phyloP scores from a whole-genome alignment of 2,888 invertebrate genomes.

The Phengaris alcon region DNA sequence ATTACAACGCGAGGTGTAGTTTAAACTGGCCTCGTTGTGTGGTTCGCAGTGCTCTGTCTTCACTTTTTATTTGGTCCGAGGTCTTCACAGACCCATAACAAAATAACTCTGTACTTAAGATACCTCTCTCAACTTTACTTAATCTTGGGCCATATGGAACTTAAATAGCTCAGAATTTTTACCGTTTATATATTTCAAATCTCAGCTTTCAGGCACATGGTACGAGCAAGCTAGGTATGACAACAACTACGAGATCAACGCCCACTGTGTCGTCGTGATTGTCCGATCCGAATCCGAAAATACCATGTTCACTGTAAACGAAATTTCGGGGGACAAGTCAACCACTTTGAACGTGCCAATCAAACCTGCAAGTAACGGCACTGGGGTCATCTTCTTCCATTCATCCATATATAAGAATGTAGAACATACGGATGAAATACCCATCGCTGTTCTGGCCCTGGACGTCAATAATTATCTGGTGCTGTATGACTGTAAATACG shows the following conservation, averaged over 20 bases:
- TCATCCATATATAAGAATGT: not conserved
- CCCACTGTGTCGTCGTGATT: not conserved
- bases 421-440: not conserved
- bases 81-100: no score
- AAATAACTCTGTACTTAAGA: no score
- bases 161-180: no score
- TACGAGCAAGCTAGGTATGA: conserved; percentile 1
- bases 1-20: no score
- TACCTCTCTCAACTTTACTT: no score
- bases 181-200: not conserved
- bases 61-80: no score
- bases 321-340: not conserved
- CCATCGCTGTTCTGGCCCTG: not conserved
- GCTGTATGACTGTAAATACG: conserved; percentile 15
- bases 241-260: not conserved
- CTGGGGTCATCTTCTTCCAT: not conserved
- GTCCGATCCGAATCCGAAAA: not conserved
- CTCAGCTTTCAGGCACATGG: not conserved
- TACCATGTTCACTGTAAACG: not conserved
- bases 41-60: no score
- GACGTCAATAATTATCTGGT: conserved; percentile 1
- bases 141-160: no score
- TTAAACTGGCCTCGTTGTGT: no score
- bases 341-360: not conserved
- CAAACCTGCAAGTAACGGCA: not conserved